These are phyloP conservation scores for Chorisops tibialis DNA, from an alignment of 2,888 invertebrate genomes.

Conservation along the genomic window DNA sequence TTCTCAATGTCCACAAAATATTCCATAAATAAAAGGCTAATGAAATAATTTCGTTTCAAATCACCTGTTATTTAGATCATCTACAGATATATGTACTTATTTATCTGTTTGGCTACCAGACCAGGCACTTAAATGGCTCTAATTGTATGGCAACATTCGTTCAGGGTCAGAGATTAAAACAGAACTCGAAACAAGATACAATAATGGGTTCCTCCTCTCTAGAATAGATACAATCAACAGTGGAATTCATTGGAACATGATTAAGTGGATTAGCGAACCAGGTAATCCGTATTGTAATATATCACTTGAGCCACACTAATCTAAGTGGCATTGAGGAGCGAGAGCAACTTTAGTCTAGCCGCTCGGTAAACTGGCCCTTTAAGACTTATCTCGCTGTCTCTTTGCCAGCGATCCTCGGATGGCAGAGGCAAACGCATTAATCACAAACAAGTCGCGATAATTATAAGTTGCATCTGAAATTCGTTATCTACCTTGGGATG, in stretches of 20 bases:
- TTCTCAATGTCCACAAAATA: too few relatives aligned
- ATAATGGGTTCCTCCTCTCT: background rate
- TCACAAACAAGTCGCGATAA: background rate
- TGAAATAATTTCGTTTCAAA: constrained; percentile 15
- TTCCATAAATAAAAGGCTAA: too few relatives aligned
- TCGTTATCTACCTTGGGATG: constrained; percentile 20
- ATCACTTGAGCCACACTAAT: too few relatives aligned
- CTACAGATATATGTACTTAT: background rate
- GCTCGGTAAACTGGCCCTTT: too few relatives aligned
- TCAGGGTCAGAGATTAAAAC: constrained; percentile 17
- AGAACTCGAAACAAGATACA: background rate
- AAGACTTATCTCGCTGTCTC: too few relatives aligned
- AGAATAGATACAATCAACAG: constrained; percentile 3
- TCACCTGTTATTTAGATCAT: constrained; percentile 15
- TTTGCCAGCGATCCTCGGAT: background rate
- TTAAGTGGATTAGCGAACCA: constrained; percentile 10
- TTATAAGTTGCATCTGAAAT: background rate
- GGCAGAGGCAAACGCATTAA: background rate
- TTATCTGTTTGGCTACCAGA: constrained; percentile 10
- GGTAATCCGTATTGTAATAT: too few relatives aligned
- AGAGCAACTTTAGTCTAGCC: too few relatives aligned
- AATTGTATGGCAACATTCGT: constrained; percentile 11
- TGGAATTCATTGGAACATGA: constrained; percentile 20
- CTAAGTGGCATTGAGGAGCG: too few relatives aligned
- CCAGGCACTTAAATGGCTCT: constrained; percentile 10